phyloP scores from a whole-genome alignment of 2,113 vertebrate genomes.

The Onychostoma macrolepis region DNA sequence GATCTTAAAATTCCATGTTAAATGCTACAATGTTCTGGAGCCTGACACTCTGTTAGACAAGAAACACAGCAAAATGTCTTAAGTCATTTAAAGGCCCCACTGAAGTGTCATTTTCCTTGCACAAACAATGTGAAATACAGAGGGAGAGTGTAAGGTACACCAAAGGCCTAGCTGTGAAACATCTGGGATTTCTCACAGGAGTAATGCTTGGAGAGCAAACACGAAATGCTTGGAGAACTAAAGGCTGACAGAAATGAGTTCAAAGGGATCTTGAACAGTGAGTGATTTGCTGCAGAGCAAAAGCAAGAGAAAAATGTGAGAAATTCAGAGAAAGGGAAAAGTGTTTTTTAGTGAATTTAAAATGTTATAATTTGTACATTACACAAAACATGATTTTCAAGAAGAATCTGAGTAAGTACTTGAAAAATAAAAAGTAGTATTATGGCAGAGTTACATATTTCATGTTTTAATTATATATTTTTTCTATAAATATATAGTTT shows the following conservation, averaged over 20 bases:
- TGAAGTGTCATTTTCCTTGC: slow-evolving; percentile 22
- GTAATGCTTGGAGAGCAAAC: slow-evolving; percentile 40
- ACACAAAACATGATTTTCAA: background rate
- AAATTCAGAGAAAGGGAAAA: background rate
- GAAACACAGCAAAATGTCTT: background rate
- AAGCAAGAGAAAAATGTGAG: background rate
- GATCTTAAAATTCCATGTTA: background rate
- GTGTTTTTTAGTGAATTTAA: background rate
- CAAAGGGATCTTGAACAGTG: background rate
- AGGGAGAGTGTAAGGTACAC: slow-evolving; percentile 31
- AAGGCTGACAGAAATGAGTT: slow-evolving; percentile 29
- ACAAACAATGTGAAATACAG: slow-evolving; percentile 35
- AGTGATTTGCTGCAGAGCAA: slow-evolving; percentile 32
- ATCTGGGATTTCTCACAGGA: slow-evolving; percentile 36
- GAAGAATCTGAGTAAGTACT: background rate
- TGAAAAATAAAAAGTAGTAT: background rate
- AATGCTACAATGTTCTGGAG: background rate
- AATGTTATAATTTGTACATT: background rate
- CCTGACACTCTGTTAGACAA: background rate
- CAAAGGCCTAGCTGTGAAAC: slow-evolving; percentile 42
- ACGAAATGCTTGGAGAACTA: slow-evolving; percentile 23
- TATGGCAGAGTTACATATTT: too few relatives aligned
- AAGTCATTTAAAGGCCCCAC: slow-evolving; percentile 16
- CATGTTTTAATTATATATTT: too few relatives aligned
- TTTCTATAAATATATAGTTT: too few relatives aligned